Evolutionary conservation across 1,140 invertebrate species (phyloP).

Genomic region (Drosophila lini): DNA sequence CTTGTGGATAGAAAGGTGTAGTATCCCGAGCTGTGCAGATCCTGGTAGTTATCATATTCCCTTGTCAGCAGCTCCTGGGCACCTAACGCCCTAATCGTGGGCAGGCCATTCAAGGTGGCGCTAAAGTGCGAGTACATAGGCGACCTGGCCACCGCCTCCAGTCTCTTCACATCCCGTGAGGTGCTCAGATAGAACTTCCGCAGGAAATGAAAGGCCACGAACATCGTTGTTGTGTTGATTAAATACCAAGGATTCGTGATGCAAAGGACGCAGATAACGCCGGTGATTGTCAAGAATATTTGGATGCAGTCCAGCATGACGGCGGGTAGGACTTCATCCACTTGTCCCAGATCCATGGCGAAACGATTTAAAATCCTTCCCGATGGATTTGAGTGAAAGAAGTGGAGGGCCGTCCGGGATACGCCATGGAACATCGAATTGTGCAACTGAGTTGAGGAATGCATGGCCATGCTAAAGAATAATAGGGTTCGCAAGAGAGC

Average conservation of each 20-base stretch:
- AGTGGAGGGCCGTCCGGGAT: conserved; percentile 88
- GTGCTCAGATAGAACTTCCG: conserved; percentile 92
- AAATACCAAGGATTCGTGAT: conserved; percentile 91
- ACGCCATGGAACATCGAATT: conserved; percentile 66
- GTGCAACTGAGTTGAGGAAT: conserved; percentile 56
- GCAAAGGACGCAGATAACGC: conserved; percentile 88
- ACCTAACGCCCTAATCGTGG: conserved; percentile 89
- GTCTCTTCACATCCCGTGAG: conserved; percentile 93
- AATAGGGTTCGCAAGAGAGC: conserved; percentile 55
- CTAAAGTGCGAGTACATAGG: conserved; percentile 92
- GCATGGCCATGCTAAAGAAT: conserved; percentile 61
- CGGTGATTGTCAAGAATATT: conserved; percentile 88
- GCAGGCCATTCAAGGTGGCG: conserved; percentile 89
- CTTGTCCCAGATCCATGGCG: conserved; percentile 90
- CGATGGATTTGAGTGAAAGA: conserved; percentile 91
- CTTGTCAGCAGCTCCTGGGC: conserved; percentile 87
- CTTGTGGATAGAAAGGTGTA: conserved; percentile 91
- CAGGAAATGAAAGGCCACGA: conserved; percentile 89
- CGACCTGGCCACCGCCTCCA: conserved; percentile 90
- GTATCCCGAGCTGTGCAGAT: conserved; percentile 90
- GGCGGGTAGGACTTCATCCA: conserved; percentile 94
- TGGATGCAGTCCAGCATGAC: conserved; percentile 91
- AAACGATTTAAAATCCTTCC: conserved; percentile 91
- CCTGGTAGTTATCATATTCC: conserved; percentile 87
- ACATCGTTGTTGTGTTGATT: conserved; percentile 88